phyloP scores from a whole-genome alignment of 2,888 invertebrate genomes.

The Oeneis ivallda region DNA sequence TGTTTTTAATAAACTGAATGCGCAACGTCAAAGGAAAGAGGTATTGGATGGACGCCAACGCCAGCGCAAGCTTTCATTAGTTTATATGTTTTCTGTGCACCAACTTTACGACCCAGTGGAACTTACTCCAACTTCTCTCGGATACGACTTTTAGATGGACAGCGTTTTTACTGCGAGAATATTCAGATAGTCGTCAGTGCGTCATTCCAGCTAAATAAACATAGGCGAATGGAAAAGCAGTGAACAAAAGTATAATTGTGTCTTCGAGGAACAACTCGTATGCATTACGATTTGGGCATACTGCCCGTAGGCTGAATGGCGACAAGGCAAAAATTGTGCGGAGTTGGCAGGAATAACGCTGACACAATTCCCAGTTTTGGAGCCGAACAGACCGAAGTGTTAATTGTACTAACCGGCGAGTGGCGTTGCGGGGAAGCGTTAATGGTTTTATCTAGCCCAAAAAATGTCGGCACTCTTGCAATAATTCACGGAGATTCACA shows the following conservation, averaged over 20 bases:
- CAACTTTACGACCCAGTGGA: slow-evolving; percentile 67
- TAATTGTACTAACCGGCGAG: slow-evolving; percentile 51
- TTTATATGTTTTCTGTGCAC: slow-evolving; percentile 54
- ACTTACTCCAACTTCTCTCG: slow-evolving; percentile 60
- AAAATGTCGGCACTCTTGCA: slow-evolving; percentile 45
- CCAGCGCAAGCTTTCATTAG: slow-evolving; percentile 53
- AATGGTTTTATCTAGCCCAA: slow-evolving; percentile 50
- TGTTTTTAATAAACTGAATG: slow-evolving; percentile 25
- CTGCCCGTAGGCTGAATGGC: slow-evolving; percentile 48
- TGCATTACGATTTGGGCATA: slow-evolving; percentile 45
- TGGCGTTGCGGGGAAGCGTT: slow-evolving; percentile 44
- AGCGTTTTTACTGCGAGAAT: slow-evolving; percentile 46
- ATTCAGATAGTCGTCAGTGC: slow-evolving; percentile 18
- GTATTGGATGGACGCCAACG: slow-evolving; percentile 62
- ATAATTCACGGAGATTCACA: slow-evolving; percentile 44
- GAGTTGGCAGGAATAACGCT: slow-evolving; percentile 54
- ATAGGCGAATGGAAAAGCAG: slow-evolving; percentile 21
- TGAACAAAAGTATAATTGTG: slow-evolving; percentile 24
- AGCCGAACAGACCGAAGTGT: slow-evolving; percentile 47
- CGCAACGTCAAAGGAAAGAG: slow-evolving; percentile 43
- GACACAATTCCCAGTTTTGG: slow-evolving; percentile 51
- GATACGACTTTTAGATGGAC: slow-evolving; percentile 40
- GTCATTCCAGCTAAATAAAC: slow-evolving; percentile 20
- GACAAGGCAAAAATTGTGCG: slow-evolving; percentile 41
- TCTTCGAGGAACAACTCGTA: slow-evolving; percentile 8